Base-by-base conservation (phyloP, 64 coral and sea anemone genomes). In the Montipora sp. region DNA sequence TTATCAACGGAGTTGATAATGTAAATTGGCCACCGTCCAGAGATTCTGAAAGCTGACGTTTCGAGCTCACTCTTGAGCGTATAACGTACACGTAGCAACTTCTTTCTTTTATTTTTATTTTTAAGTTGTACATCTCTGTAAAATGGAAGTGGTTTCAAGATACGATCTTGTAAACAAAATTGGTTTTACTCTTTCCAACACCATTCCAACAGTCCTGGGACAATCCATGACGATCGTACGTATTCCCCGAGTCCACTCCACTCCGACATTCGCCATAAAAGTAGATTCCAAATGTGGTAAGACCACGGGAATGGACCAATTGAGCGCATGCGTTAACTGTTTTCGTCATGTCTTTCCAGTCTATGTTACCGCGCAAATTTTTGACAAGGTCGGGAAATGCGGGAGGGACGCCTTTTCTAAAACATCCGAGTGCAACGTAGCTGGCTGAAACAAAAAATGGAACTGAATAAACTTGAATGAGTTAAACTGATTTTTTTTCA, bases 201-300 rank as follows among this genome's bases (percentile, higher is more conserved):
- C 81, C 73, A 15, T 50, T 92, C 82, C 59, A 70, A 48, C 90
- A 92, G 4, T 79, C 67, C 20, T 76, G 7, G 3, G 90, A 92
- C 19, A 20, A 8, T 20, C 90, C 83, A 61, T 92, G 43, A 36
- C 8, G 76, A 9, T 78, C 11, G 75, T 92, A 92, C 5, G 72
- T 85, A 11, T 12, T 63, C 7, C 3, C 22, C 1, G 82, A 73
- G 21, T 69, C 53, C 46, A 68, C 72, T 55, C 81, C 81, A 78
- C 81, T 92, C 90, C 90, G 80, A 57, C 83, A 92, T 68, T 92
- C 90, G 1, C 82, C 90, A 46, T 87, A 92, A 85, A 87, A 92
- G 81, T 77, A 61, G 3, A 92, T 19, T 43, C 90, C 90, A 86
- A 92, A 92, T 10, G 65, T 78, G 36, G 8, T 8, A 61, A 63